These are phyloP conservation scores for Brachionus angularis DNA, from an alignment of 1,140 invertebrate genomes.

Conservation along the genomic window DNA sequence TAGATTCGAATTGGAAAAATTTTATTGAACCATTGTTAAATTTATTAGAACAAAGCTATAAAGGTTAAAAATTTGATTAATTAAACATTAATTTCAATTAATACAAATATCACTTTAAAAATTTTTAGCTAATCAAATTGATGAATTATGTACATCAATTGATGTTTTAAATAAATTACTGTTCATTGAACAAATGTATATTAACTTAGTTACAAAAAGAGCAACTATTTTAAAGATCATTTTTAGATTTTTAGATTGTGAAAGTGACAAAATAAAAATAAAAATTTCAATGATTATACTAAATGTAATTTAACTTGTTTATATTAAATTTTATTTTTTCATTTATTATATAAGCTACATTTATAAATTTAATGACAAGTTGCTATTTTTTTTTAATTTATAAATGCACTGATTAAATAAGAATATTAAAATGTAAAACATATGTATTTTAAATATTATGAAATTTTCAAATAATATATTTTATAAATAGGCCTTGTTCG, in stretches of 20 bases:
- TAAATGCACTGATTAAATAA: too few relatives aligned
- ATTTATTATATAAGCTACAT: too few relatives aligned
- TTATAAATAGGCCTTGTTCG: too few relatives aligned
- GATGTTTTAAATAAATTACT: not conserved
- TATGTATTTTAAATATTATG: too few relatives aligned
- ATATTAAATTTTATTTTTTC: not conserved
- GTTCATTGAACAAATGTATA: not conserved
- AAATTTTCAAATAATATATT: too few relatives aligned
- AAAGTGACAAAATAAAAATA: conserved; percentile 17
- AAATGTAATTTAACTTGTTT: conserved; percentile 6
- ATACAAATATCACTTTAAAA: too few relatives aligned
- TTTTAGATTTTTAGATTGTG: conserved; percentile 18
- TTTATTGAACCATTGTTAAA: conserved; percentile 15
- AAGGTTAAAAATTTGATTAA: not conserved
- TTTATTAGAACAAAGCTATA: conserved; percentile 13
- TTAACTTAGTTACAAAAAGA: not conserved
- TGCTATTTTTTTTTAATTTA: too few relatives aligned
- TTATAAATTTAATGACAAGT: too few relatives aligned
- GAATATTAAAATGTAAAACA: too few relatives aligned
- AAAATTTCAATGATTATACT: conserved; percentile 37
- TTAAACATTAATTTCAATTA: not conserved
- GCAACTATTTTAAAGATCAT: not conserved
- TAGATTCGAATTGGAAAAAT: conserved; percentile 28
- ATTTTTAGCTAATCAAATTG: conserved; percentile 27
- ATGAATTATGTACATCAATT: conserved; percentile 1